Conservation (phyloP, 1,140 invertebrate species). For the Hypothenemus hampei region DNA sequence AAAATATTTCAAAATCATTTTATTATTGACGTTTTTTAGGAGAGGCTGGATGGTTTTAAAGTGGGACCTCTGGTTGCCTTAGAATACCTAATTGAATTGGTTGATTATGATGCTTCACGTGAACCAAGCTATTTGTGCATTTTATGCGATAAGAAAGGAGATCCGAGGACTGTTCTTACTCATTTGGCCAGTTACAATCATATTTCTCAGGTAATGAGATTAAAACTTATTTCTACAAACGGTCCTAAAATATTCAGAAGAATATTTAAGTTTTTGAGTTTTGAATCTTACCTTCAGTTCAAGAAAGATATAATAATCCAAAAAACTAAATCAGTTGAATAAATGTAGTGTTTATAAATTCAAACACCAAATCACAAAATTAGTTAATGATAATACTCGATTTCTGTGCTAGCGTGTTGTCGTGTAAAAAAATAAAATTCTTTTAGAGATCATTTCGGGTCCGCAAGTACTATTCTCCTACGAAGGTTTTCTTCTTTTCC, state of each 20-base stretch:
- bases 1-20: not conserved
- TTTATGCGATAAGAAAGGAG: slow-evolving; percentile 69
- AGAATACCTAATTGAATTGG: slow-evolving; percentile 67
- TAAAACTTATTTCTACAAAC: no score
- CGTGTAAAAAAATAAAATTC: no score
- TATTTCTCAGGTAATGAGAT: slow-evolving; percentile 35
- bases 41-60: slow-evolving; percentile 41
- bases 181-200: slow-evolving; percentile 71
- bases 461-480: no score
- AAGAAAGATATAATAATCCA: not conserved
- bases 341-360: no score
- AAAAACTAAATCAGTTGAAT: no score
- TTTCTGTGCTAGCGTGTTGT: no score
- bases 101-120: slow-evolving; percentile 54
- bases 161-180: slow-evolving; percentile 66
- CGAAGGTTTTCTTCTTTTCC: no score
- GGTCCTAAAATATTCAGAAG: not conserved
- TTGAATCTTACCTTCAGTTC: not conserved
- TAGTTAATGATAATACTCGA: no score
- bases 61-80: slow-evolving; percentile 50
- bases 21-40: slow-evolving; percentile 26
- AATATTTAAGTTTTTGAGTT: not conserved
- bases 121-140: slow-evolving; percentile 69
- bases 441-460: no score
- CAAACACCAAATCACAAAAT: no score